A percentile compares a stretch with the other conserved stretches of the same genome.
Conservation (phyloP, 1,140 invertebrate genomes). For the Drosophila albomicans region DNA sequence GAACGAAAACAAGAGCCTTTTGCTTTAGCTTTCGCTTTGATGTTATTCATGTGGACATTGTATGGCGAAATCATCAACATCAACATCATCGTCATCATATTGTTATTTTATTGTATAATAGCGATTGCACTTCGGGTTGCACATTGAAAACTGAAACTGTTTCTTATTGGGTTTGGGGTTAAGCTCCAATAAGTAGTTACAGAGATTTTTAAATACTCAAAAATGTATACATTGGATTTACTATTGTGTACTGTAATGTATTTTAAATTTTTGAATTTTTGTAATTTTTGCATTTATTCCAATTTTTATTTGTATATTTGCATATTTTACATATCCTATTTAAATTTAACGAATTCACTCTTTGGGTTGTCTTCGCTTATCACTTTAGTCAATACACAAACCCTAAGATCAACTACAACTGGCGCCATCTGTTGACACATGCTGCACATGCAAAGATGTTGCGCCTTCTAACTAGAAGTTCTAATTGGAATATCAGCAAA, state of each 20-base stretch:
- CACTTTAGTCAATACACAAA: constrained; percentile 28
- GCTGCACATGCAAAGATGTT: no score
- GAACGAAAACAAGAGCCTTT: no score
- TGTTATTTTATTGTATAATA: constrained; percentile 43
- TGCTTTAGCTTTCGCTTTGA: constrained; percentile 50
- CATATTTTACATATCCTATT: neutral
- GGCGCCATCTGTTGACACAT: constrained; percentile 33
- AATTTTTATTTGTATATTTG: neutral
- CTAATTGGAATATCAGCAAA: neutral
- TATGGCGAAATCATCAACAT: neutral
- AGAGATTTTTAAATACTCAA: no score
- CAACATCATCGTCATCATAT: constrained; percentile 46
- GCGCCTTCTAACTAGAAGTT: neutral
- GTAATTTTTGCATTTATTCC: no score
- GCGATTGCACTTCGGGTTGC: constrained; percentile 14
- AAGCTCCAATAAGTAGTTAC: neutral
- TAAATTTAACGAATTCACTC: neutral
- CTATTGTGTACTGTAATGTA: no score
- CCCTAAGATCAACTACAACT: neutral
- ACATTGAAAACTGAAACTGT: neutral
- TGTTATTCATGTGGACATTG: constrained; percentile 73
- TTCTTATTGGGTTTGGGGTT: neutral
- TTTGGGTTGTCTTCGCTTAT: neutral
- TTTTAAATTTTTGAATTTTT: no score
- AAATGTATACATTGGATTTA: no score